Evolutionary conservation across 2,888 invertebrate species (phyloP), one percentile per base, ranked within the genome.

Genomic region (Sicus ferrugineus): DNA sequence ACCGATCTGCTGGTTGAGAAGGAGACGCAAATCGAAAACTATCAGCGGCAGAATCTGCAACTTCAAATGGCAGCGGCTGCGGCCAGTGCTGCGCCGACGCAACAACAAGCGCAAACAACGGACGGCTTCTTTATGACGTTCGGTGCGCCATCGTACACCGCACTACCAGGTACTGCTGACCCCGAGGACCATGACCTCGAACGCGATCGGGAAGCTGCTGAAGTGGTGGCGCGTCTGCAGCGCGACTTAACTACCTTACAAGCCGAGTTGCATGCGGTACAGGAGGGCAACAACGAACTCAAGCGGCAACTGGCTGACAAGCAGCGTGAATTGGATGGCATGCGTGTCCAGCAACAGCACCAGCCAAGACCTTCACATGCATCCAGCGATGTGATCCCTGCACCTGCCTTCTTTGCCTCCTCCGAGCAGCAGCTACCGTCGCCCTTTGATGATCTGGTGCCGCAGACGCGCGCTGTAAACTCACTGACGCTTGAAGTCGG

Each of bases 1-100:
- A 87, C 88, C 67, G 86, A 87, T 66, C 74, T 87, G 42, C 77
- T 90, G 2, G 85, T 85, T 42, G 86, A 82, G 69, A 88, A 88
- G 79, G 88, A 87, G 76, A 78, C 86, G 38, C 86, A 88, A 75
- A 86, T 89, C 67, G 81, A 83, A 38, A 83, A 78, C 70, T 85
- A 85, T 72, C 84, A 85, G 71, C 79, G 78, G 3, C 80, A 83
- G 70, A 81, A 83, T 70, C 75, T 83, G 66, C 83, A 85, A 70
- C 73, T 85, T 5, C 84, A 85, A 78, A 76, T 77, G 69, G 75
- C 78, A 3, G 73, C 75, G 9, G 73, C 71, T 5, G 68, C 76
- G 28, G 70, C 76, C 21, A 73, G 75, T 6, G 42, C 71, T 23
- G 56, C 50, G 23, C 54, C 73, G 7, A 3, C n/a, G 5, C 19